Conservation (phyloP, 2,113 vertebrate genomes). For the Chionis minor region DNA sequence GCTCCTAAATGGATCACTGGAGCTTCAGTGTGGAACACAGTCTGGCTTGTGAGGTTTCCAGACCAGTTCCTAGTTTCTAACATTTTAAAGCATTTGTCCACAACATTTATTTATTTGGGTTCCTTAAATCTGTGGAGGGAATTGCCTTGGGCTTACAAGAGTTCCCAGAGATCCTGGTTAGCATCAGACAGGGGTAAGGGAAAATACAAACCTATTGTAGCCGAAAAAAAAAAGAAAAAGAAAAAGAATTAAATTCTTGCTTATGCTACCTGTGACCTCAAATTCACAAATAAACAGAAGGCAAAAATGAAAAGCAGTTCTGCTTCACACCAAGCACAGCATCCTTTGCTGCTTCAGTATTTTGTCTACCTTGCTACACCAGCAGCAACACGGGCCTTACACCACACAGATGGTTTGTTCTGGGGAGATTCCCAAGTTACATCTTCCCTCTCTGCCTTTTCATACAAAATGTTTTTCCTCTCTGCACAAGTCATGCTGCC, state of each 20-base stretch:
- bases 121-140: neutral
- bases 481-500: neutral
- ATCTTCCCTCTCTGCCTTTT: constrained; percentile 64
- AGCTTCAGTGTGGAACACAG: neutral
- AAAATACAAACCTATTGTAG: neutral
- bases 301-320: neutral
- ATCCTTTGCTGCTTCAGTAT: neutral
- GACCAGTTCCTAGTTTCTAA: neutral
- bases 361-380: constrained; percentile 1
- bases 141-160: neutral
- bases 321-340: neutral
- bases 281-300: neutral
- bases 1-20: neutral
- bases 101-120: neutral
- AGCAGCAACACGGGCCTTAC: neutral
- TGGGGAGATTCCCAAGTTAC: constrained; percentile 62
- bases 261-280: neutral
- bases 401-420: constrained; percentile 63
- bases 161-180: neutral
- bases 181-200: neutral
- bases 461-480: constrained; percentile 12
- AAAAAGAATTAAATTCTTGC: neutral
- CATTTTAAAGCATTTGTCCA: neutral
- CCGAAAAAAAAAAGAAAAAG: neutral
- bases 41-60: neutral